A percentile compares a stretch with the other conserved stretches of the same genome.
These are phyloP conservation scores for Drosophila rufa DNA, from an alignment of 1,140 invertebrate species.

Conservation along the genomic window DNA sequence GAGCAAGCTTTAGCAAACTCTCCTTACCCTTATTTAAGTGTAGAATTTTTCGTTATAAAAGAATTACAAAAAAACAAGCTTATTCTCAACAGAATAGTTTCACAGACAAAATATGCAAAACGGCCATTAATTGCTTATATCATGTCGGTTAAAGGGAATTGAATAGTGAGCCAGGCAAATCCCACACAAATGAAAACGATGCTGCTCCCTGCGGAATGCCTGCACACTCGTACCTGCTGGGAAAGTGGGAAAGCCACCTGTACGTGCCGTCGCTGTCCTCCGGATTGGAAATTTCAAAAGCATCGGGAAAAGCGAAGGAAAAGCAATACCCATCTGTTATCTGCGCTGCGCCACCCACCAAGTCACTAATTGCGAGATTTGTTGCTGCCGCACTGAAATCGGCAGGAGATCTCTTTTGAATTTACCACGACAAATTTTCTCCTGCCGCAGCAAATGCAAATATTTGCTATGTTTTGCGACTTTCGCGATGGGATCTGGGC, in stretches of 20 bases:
- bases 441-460: constrained; percentile 59
- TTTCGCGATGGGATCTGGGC: background rate
- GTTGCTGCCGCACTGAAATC: constrained; percentile 30
- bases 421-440: constrained; percentile 28
- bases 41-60: background rate
- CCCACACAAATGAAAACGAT: constrained; percentile 6
- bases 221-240: background rate
- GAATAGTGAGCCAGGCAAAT: background rate
- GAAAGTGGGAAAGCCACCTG: background rate
- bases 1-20: too few species aligned
- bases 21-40: background rate
- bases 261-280: constrained; percentile 21
- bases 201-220: background rate
- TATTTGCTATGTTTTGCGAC: constrained; percentile 58
- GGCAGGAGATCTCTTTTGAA: constrained; percentile 41
- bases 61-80: background rate
- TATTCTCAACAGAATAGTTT: background rate
- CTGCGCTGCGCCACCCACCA: constrained; percentile 5
- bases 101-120: background rate
- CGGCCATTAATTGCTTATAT: constrained; percentile 9
- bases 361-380: constrained; percentile 53
- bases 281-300: constrained; percentile 11
- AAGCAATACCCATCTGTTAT: constrained; percentile 19
- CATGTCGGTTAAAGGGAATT: background rate
- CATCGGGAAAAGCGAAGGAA: constrained; percentile 1